Percentiles rank a stretch among this genome's conserved stretches.
Evolutionary conservation across 2,888 invertebrate species (phyloP).

Genomic region (Scrobipalpa costella): DNA sequence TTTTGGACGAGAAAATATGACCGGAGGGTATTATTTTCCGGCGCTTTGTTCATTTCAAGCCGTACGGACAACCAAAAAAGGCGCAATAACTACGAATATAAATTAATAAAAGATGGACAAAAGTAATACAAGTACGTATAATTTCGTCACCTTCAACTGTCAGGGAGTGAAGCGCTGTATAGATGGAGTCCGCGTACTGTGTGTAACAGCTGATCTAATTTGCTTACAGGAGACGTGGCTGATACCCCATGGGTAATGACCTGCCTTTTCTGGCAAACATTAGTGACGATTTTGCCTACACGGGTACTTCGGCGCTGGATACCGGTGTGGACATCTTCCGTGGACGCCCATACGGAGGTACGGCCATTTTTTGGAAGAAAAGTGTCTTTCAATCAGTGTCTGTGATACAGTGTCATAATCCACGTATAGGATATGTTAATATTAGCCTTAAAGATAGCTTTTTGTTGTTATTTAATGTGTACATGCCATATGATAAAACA

Average conservation of each 20-base stretch:
- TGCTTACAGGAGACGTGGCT: too few relatives aligned
- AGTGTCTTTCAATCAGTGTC: conserved; percentile 18
- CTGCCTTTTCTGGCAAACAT: conserved; percentile 14
- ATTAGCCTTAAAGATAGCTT: background rate
- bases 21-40: conserved; percentile 38
- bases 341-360: conserved; percentile 28
- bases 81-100: conserved; percentile 8
- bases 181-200: conserved; percentile 17
- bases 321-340: conserved; percentile 11
- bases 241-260: conserved; percentile 20
- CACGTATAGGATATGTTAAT: background rate
- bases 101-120: too few relatives aligned
- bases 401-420: conserved; percentile 15
- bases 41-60: conserved; percentile 38
- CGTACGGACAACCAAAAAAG: too few relatives aligned
- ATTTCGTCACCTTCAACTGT: conserved; percentile 30
- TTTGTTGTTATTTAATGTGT: too few relatives aligned
- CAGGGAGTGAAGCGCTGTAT: conserved; percentile 21
- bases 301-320: conserved; percentile 26
- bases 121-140: conserved; percentile 3
- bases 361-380: conserved; percentile 26
- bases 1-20: conserved; percentile 36
- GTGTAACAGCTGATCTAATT: conserved; percentile 10
- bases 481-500: too few relatives aligned
- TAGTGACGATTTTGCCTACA: conserved; percentile 7